A percentile compares a stretch with the other conserved stretches of the same genome.
These are phyloP conservation scores for Malacosoma neustria DNA, from an alignment of 2,888 invertebrate genomes.

Conservation along the genomic window DNA sequence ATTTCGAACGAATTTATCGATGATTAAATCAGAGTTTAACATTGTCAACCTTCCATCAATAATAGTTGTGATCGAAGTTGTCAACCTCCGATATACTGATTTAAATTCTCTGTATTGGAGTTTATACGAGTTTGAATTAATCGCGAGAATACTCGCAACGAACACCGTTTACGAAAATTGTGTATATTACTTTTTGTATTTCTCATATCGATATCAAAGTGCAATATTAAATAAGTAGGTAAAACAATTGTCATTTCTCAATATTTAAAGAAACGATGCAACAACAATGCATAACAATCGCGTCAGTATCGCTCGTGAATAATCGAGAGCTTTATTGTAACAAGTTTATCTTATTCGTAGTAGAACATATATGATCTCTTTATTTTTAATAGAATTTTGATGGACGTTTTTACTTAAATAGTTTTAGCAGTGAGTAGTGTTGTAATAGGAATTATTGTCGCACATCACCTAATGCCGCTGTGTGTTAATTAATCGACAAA, in stretches of 20 bases:
- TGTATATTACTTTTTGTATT: too few species aligned
- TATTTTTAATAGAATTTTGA: constrained; percentile 70
- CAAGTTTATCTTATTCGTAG: constrained; percentile 64
- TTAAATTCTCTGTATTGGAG: too few species aligned
- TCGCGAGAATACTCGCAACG: too few species aligned
- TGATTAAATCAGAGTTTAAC: too few species aligned
- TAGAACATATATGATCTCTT: constrained; percentile 68
- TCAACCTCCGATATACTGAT: too few species aligned
- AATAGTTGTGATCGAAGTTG: too few species aligned
- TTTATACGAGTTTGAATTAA: too few species aligned
- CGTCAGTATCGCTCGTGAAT: constrained; percentile 46
- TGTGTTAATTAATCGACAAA: constrained; percentile 25
- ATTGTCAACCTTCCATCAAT: too few species aligned
- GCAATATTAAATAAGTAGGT: neutral
- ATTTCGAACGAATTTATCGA: too few species aligned
- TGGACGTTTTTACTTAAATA: constrained; percentile 72
- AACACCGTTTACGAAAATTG: too few species aligned
- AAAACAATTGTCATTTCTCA: constrained; percentile 14
- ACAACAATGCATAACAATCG: constrained; percentile 38
- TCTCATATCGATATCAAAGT: too few species aligned
- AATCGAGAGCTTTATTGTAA: constrained; percentile 61
- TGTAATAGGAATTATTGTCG: constrained; percentile 43
- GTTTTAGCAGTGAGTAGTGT: constrained; percentile 55
- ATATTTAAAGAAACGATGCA: constrained; percentile 41
- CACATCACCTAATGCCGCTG: constrained; percentile 36